Evolutionary conservation across 37 sponge, comb jelly and placozoan species (phyloP).

Genomic region (Cliona cf. orientalis): DNA sequence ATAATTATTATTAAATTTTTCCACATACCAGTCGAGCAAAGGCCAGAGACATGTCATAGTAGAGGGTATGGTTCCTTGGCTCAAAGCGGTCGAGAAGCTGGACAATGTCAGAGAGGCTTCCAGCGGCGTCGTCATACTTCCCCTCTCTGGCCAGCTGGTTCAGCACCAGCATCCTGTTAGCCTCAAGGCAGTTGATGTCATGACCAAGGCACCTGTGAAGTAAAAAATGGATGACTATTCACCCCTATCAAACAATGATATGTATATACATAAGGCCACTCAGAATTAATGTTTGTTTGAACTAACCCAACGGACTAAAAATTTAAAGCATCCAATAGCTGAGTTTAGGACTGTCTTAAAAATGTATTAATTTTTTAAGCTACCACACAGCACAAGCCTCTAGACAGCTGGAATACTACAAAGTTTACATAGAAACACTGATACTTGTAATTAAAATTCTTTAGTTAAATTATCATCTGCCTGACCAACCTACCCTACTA

Average conservation of each 20-base stretch:
- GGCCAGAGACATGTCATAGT: slow-evolving; percentile 70
- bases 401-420: too few species aligned
- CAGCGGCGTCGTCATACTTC: slow-evolving; percentile 60
- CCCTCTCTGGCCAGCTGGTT: slow-evolving; percentile 66
- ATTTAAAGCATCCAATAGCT: too few species aligned
- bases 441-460: too few species aligned
- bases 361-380: too few species aligned
- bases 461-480: too few species aligned
- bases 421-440: too few species aligned
- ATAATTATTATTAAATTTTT: too few species aligned
- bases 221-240: not conserved
- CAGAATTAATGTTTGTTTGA: too few species aligned
- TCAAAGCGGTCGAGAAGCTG: slow-evolving; percentile 84
- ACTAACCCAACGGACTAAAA: too few species aligned
- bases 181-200: slow-evolving; percentile 82
- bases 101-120: slow-evolving; percentile 76
- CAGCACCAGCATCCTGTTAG: slow-evolving; percentile 58
- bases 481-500: too few species aligned
- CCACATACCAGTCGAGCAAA: slow-evolving; percentile 85
- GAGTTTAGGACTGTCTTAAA: too few species aligned
- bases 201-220: slow-evolving; percentile 57
- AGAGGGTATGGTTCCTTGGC: slow-evolving; percentile 84
- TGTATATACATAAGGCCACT: not conserved
- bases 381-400: too few species aligned
- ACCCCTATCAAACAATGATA: not conserved